Evolutionary conservation across 1,140 invertebrate genomes (phyloP), one percentile per base, ranked within the genome.

Genomic region (Lasioglossum albipes): DNA sequence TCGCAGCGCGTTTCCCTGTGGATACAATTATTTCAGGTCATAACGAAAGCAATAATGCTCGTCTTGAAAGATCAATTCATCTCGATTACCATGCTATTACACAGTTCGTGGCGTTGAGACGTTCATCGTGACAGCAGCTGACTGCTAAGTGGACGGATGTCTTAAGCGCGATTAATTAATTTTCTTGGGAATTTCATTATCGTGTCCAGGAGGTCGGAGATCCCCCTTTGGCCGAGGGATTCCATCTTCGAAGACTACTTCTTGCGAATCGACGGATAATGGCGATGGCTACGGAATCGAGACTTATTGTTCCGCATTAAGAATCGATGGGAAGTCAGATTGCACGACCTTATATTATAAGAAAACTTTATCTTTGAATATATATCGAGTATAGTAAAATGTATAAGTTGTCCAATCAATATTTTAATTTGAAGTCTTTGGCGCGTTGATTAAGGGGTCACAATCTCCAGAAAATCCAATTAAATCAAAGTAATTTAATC

Each of bases 91-190:
- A 1, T 22, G 31, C 20, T 68, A 42, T 72, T 64, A 65, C 12
- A 52, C 62, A 72, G 71, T 72, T 72, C 45, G 42, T 66, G 49
- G 20, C 22, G 9, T 31, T 20, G 27, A 59, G 73, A 74, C 62
- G 49, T 52, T 57, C 27, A 7, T 1, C 22, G 70, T 18, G 70
- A 67, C 77, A 74, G 62, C 31, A 57, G 22, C 49, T 49, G 18
- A 79, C 31, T 61, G 61, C 31, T 68, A 77, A 85, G 64, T 41
- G 77, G 75, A 62, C 68, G 59, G 72, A 69, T 68, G 82, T 79
- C 67, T 85, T 70, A 75, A 81, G 70, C 74, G 27, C 78, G 83
- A 79, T 85, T 85, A 85, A 85, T 85, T 85, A 85, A 81, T 84
- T 85, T 85, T 85, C 82, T 85, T 61, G 52, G 78, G 71, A 85